A percentile compares a stretch with the other conserved stretches of the same genome.
Evolutionary conservation across 2,113 vertebrate species (phyloP).

Genomic region (Ptilorrhoa leucosticta): DNA sequence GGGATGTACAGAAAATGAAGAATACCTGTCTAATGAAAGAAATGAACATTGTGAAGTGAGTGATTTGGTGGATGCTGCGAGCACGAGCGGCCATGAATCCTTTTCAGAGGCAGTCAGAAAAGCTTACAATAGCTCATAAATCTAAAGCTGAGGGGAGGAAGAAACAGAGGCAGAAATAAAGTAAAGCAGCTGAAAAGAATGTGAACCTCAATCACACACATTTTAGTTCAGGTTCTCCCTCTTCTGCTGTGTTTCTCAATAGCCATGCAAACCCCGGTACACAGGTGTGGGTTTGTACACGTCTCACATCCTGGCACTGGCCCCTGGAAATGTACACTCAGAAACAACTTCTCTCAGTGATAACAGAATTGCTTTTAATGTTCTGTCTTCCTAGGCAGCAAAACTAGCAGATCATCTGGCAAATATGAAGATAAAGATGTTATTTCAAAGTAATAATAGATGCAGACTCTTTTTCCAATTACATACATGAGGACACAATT

Average conservation of each 20-base stretch:
- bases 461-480: background rate
- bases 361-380: background rate
- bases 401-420: background rate
- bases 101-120: constrained; percentile 52
- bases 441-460: constrained; percentile 29
- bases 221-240: background rate
- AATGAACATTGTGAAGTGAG: constrained; percentile 11
- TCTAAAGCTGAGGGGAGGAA: background rate
- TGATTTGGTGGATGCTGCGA: constrained; percentile 5
- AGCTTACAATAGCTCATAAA: constrained; percentile 47
- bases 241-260: background rate
- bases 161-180: background rate
- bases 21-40: background rate
- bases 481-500: constrained; percentile 4
- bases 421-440: background rate
- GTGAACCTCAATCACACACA: rapidly evolving
- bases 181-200: background rate
- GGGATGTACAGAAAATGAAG: background rate
- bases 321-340: background rate
- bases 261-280: too few species aligned
- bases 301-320: background rate
- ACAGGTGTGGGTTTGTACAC: background rate
- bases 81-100: constrained; percentile 22
- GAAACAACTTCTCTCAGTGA: background rate
- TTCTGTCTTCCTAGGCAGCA: background rate